These are phyloP conservation scores for Trinorchestia longiramus DNA, from an alignment of 1,140 invertebrate species.

Conservation along the genomic window DNA sequence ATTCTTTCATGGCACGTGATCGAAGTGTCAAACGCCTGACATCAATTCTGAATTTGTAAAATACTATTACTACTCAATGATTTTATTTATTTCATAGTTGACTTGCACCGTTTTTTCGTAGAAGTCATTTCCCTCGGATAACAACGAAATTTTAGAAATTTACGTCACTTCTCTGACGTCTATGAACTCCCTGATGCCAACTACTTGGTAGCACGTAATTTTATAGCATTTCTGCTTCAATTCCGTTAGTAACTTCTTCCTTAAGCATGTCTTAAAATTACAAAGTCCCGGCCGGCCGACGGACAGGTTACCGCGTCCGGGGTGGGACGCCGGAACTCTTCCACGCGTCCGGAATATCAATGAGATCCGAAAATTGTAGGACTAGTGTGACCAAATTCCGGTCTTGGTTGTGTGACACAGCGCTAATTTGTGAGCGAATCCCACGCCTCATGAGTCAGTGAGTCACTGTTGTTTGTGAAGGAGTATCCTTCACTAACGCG, in stretches of 20 bases:
- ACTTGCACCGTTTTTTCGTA: not conserved
- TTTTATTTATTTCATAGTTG: not conserved
- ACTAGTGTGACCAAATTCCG: conserved; percentile 4
- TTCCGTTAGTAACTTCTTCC: not conserved
- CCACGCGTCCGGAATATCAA: conserved; percentile 41
- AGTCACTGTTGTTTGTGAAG: not conserved
- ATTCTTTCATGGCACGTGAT: too few species aligned
- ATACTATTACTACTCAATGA: not conserved
- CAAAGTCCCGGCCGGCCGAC: too few species aligned
- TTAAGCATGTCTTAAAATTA: not conserved
- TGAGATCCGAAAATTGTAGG: conserved; percentile 2
- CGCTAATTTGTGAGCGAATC: not conserved
- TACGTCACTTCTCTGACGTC: not conserved
- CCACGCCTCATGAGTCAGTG: not conserved
- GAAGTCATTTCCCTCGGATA: not conserved
- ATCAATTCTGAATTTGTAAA: not conserved
- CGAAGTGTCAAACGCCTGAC: too few species aligned
- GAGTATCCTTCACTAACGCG: not conserved
- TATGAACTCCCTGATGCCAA: not conserved
- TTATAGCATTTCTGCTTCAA: not conserved
- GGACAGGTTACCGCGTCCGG: conserved; percentile 27
- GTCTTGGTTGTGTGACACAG: not conserved
- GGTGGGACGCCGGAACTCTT: conserved; percentile 14
- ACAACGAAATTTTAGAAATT: not conserved
- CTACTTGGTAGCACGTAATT: not conserved